Evolutionary conservation across 2,888 invertebrate genomes (phyloP).

Genomic region (Elmis aenea): DNA sequence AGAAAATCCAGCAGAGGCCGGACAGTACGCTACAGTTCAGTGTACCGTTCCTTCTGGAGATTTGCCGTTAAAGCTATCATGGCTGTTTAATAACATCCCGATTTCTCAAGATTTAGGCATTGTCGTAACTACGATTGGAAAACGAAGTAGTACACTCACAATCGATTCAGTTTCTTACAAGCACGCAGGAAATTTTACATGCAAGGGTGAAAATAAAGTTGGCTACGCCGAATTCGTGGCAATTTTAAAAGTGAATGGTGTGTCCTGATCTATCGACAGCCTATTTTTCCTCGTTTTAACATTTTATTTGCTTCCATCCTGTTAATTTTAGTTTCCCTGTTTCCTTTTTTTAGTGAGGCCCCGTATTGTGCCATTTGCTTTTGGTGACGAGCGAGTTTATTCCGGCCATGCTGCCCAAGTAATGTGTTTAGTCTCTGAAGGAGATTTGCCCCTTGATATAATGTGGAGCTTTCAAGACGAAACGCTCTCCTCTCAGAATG

Average conservation of each 20-base stretch:
- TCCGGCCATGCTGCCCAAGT: slow-evolving; percentile 76
- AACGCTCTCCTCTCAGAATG: slow-evolving; percentile 38
- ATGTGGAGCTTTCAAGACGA: slow-evolving; percentile 52
- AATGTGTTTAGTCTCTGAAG: slow-evolving; percentile 60
- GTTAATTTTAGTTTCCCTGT: slow-evolving; percentile 5
- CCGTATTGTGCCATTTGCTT: slow-evolving; percentile 75
- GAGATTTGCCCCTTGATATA: slow-evolving; percentile 54
- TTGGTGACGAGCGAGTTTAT: slow-evolving; percentile 69
- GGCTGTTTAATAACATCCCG: slow-evolving; percentile 52
- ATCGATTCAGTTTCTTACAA: slow-evolving; percentile 28
- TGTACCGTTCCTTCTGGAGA: slow-evolving; percentile 61
- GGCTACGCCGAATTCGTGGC: slow-evolving; percentile 64
- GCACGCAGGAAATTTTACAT: slow-evolving; percentile 69
- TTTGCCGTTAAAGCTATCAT: slow-evolving; percentile 54
- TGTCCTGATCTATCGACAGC: slow-evolving; percentile 7
- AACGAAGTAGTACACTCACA: slow-evolving; percentile 52
- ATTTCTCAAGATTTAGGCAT: slow-evolving; percentile 22
- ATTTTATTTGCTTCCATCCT: too few species aligned
- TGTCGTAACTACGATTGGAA: slow-evolving; percentile 23
- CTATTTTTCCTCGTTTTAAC: slow-evolving; percentile 1
- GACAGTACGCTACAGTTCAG: slow-evolving; percentile 56
- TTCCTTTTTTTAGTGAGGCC: slow-evolving; percentile 67
- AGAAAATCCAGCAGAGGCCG: slow-evolving; percentile 53
- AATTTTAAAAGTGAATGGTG: slow-evolving; percentile 66
- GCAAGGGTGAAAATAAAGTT: slow-evolving; percentile 60